These are phyloP conservation scores for Drosophila athabasca DNA, from an alignment of 1,140 invertebrate genomes.

Conservation along the genomic window DNA sequence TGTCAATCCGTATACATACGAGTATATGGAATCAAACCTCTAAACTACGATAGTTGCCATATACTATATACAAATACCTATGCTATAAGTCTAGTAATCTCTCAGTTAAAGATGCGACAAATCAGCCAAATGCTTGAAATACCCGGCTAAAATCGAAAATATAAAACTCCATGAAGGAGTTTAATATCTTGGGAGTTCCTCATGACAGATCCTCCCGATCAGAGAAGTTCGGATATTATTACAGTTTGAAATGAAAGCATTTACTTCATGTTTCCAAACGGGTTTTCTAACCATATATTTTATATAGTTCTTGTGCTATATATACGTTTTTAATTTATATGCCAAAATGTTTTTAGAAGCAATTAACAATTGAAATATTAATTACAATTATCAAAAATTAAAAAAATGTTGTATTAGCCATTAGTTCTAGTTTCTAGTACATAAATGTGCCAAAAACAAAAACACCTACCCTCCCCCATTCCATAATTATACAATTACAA, in stretches of 20 bases:
- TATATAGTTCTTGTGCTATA: slow-evolving; percentile 40
- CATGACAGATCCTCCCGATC: slow-evolving; percentile 2
- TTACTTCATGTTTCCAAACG: slow-evolving; percentile 47
- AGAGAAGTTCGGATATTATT: slow-evolving; percentile 22
- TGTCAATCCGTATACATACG: slow-evolving; percentile 30
- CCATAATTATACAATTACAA: slow-evolving; percentile 26
- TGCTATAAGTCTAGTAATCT: slow-evolving; percentile 27
- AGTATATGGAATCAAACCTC: slow-evolving; percentile 15
- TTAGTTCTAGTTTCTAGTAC: slow-evolving; percentile 59
- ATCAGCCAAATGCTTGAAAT: slow-evolving; percentile 38
- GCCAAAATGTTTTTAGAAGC: slow-evolving; percentile 47
- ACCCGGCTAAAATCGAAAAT: neutral
- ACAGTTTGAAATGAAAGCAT: slow-evolving; percentile 53
- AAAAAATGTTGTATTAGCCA: slow-evolving; percentile 62
- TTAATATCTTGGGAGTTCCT: slow-evolving; percentile 7
- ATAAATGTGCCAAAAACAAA: slow-evolving; percentile 66
- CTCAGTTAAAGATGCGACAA: slow-evolving; percentile 28
- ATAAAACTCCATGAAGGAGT: neutral
- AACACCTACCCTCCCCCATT: slow-evolving; percentile 13
- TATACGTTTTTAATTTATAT: slow-evolving; percentile 63
- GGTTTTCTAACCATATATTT: slow-evolving; percentile 55
- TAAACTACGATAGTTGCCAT: slow-evolving; percentile 11
- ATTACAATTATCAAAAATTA: slow-evolving; percentile 27
- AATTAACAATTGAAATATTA: slow-evolving; percentile 22
- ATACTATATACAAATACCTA: neutral